Conservation (phyloP, 1,140 invertebrate species). For the Cardiocondyla obscurior region DNA sequence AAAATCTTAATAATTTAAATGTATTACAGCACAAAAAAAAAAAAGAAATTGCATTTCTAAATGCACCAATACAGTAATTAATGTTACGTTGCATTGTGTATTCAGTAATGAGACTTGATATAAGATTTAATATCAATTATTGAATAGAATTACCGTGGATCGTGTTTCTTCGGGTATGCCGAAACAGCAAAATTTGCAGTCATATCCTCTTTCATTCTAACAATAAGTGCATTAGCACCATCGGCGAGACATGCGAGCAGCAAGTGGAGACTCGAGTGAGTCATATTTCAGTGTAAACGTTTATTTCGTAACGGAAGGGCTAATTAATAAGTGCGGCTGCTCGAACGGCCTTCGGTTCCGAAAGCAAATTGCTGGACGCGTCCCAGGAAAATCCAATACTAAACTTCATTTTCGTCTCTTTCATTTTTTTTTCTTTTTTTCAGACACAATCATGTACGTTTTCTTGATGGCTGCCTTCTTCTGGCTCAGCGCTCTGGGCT, state of each 20-base stretch:
- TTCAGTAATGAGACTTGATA: background rate
- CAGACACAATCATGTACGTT: slow-evolving; percentile 90
- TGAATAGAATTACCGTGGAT: background rate
- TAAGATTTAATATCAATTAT: too few species aligned
- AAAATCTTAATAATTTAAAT: background rate
- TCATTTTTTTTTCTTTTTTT: slow-evolving; percentile 80
- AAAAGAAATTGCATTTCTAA: background rate
- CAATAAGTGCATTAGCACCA: background rate
- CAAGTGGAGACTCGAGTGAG: background rate
- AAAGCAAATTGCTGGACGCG: background rate
- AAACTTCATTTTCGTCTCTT: slow-evolving; percentile 14
- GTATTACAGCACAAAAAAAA: too few species aligned
- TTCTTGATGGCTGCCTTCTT: slow-evolving; percentile 91
- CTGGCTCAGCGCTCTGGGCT: slow-evolving; percentile 92
- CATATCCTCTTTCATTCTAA: slow-evolving; percentile 22
- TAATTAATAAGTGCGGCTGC: slow-evolving; percentile 3
- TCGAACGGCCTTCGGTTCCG: background rate
- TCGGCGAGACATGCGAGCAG: background rate
- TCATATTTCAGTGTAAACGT: background rate
- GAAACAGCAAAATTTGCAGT: background rate
- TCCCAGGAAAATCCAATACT: background rate
- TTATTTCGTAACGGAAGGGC: slow-evolving; percentile 6
- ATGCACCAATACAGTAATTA: background rate
- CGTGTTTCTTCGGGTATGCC: background rate
- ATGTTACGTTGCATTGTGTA: background rate